Evolutionary conservation across 92 coral and sea anemone genomes (phyloP).

Genomic region (Nematostella vectensis): DNA sequence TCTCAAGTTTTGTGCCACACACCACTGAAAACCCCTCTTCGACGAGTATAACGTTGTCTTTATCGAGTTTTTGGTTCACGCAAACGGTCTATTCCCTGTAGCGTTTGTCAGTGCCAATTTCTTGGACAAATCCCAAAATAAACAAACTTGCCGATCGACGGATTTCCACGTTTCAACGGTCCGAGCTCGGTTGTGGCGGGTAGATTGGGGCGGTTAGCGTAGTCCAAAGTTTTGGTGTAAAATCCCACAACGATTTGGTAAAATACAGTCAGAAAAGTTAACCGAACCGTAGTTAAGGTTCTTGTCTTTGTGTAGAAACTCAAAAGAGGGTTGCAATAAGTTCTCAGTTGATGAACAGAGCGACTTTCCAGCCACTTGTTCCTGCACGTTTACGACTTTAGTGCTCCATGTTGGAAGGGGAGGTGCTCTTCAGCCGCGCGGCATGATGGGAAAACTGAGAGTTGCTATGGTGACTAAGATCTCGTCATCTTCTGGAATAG

Average conservation of each 20-base stretch:
- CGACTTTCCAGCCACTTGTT: conserved; percentile 25
- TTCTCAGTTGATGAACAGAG: conserved; percentile 2
- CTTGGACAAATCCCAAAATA: too few species aligned
- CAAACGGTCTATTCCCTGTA: too few species aligned
- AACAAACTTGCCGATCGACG: too few species aligned
- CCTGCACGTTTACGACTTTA: conserved; percentile 1
- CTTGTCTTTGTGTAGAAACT: neutral
- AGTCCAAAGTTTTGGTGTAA: neutral
- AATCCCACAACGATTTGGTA: neutral
- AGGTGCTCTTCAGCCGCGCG: conserved; percentile 4
- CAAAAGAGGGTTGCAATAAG: neutral
- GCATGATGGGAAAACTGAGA: conserved; percentile 46
- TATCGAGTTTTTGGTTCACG: too few species aligned
- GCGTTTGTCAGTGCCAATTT: too few species aligned
- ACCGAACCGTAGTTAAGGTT: neutral
- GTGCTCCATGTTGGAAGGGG: conserved; percentile 28
- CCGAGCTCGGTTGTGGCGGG: neutral
- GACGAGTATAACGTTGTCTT: too few species aligned
- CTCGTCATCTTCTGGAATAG: conserved; percentile 43
- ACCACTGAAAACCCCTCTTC: neutral
- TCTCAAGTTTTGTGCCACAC: neutral
- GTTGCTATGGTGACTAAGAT: conserved; percentile 59
- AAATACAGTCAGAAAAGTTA: conserved; percentile 6
- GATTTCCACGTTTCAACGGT: conserved; percentile 1
- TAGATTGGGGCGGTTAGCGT: neutral